phyloP scores from a whole-genome alignment of 2,797 vertebrate genomes.

The Coregonus ussuriensis region DNA sequence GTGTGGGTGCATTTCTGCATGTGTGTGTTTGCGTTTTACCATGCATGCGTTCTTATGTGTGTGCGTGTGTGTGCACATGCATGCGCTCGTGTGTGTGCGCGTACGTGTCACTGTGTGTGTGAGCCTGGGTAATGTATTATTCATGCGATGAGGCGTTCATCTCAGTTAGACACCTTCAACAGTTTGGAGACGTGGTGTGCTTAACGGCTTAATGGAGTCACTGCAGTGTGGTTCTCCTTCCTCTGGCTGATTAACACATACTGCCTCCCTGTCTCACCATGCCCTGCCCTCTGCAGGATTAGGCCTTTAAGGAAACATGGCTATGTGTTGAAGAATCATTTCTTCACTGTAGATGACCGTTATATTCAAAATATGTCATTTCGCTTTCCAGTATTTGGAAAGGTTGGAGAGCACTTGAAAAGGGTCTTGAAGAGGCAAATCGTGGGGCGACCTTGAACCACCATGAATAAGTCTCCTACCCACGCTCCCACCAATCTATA shows the following conservation, averaged over 20 bases:
- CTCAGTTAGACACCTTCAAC: conserved; percentile 74
- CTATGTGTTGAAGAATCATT: conserved; percentile 59
- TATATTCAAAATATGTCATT: conserved; percentile 49
- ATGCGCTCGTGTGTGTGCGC: conserved; percentile 10
- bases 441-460: conserved; percentile 47
- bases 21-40: conserved; percentile 41
- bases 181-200: conserved; percentile 75
- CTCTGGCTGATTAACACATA: conserved; percentile 73
- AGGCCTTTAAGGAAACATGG: conserved; percentile 63
- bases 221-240: conserved; percentile 74
- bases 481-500: neutral
- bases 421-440: conserved; percentile 10
- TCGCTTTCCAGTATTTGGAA: conserved; percentile 34
- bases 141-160: conserved; percentile 68
- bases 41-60: neutral
- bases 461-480: conserved; percentile 7
- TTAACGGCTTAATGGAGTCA: conserved; percentile 79
- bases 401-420: conserved; percentile 27
- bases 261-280: conserved; percentile 55
- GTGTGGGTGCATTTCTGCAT: conserved; percentile 10
- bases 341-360: conserved; percentile 37
- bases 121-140: conserved; percentile 68
- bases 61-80: conserved; percentile 9
- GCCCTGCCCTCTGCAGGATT: conserved; percentile 58
- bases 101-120: conserved; percentile 41